A percentile compares a stretch with the other conserved stretches of the same genome.
These are phyloP conservation scores for Podabrus alpinus DNA, from an alignment of 2,888 invertebrate genomes.

Conservation along the genomic window DNA sequence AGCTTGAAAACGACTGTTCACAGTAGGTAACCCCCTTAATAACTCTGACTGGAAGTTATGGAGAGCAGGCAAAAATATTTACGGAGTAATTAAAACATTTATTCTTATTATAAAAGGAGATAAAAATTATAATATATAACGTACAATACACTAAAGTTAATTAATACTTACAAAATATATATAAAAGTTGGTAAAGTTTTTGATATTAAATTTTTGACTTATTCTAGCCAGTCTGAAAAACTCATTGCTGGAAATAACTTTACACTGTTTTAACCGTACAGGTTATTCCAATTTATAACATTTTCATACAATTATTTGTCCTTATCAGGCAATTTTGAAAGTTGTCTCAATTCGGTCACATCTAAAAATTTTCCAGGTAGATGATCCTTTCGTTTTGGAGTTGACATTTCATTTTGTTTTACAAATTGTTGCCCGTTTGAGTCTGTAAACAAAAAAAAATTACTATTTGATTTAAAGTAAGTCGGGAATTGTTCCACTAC, in stretches of 20 bases:
- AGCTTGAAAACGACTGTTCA: too few species aligned
- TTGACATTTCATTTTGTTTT: conserved; percentile 22
- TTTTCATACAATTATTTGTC: neutral
- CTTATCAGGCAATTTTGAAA: conserved; percentile 62
- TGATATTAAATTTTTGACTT: neutral
- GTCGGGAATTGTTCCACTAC: neutral
- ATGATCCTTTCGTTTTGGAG: conserved; percentile 29
- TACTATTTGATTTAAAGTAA: neutral
- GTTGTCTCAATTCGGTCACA: conserved; percentile 70
- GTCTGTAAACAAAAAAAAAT: neutral
- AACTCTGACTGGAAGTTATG: too few species aligned
- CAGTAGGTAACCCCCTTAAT: too few species aligned
- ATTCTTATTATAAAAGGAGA: neutral
- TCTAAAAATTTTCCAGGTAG: conserved; percentile 66
- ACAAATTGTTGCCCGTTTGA: neutral
- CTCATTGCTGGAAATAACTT: too few species aligned
- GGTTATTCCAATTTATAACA: neutral
- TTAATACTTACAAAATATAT: neutral
- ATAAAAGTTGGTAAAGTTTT: neutral
- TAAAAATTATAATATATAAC: neutral
- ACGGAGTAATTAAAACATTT: neutral
- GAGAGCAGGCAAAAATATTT: too few species aligned
- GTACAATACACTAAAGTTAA: neutral
- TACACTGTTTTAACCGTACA: neutral
- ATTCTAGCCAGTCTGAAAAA: neutral